Evolutionary conservation across 2,113 vertebrate genomes (phyloP).

Genomic region (Euleptes europaea): DNA sequence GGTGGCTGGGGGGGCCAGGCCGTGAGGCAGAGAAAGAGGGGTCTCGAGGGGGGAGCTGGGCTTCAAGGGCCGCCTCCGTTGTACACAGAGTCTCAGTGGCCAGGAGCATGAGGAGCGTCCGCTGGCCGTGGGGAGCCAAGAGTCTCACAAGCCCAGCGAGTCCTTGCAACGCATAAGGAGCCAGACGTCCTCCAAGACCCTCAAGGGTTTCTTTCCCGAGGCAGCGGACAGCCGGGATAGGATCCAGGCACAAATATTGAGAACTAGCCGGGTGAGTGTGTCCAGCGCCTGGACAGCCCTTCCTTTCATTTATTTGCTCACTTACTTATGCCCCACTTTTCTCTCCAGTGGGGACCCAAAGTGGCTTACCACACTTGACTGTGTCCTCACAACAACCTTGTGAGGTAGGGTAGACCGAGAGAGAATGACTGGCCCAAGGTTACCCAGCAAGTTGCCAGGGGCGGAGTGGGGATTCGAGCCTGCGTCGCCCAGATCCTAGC

Average conservation of each 20-base stretch:
- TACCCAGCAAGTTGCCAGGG: no score
- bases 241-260: not conserved
- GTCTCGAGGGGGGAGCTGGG: accelerated
- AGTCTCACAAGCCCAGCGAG: accelerated
- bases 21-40: not conserved
- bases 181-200: not conserved
- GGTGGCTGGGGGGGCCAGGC: not conserved
- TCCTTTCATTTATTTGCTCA: no score
- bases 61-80: not conserved
- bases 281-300: no score
- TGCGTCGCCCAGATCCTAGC: no score
- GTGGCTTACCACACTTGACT: no score
- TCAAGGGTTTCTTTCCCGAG: not conserved
- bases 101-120: no score
- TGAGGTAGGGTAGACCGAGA: no score
- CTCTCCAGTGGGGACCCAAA: no score
- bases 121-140: not conserved
- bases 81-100: not conserved
- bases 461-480: no score
- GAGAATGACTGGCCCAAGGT: no score
- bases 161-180: not conserved
- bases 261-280: not conserved
- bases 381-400: no score
- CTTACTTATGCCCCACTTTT: no score
- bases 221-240: not conserved